A percentile compares a stretch with the other conserved stretches of the same genome.
Conservation (phyloP, 2,888 invertebrate genomes). For the Mystacides longicornis region DNA sequence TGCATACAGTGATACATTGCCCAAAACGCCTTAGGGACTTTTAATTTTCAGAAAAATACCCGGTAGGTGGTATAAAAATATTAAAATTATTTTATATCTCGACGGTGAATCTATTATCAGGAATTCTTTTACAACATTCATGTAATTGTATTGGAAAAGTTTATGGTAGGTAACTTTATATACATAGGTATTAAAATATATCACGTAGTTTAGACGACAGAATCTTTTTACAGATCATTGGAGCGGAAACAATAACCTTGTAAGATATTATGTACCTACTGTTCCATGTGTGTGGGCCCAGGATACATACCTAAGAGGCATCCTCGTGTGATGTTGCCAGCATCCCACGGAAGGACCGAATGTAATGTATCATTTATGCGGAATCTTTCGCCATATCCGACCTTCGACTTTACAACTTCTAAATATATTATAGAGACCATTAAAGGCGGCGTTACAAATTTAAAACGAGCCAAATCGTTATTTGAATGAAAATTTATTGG, state of each 20-base stretch:
- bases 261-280: neutral
- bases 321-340: neutral
- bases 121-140: too few relatives aligned
- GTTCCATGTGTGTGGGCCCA: neutral
- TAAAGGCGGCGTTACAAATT: too few relatives aligned
- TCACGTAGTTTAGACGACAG: constrained; percentile 22
- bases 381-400: neutral
- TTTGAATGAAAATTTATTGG: too few relatives aligned
- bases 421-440: too few relatives aligned
- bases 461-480: too few relatives aligned
- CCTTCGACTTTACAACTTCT: neutral
- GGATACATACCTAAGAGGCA: neutral
- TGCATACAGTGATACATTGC: too few relatives aligned
- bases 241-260: constrained; percentile 23
- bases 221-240: constrained; percentile 22
- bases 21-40: too few relatives aligned
- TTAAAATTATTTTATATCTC: too few relatives aligned
- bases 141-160: constrained; percentile 22
- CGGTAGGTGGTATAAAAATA: too few relatives aligned
- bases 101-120: too few relatives aligned
- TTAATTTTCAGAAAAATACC: too few relatives aligned
- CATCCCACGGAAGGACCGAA: neutral
- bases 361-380: neutral
- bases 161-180: constrained; percentile 11
- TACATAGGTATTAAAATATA: constrained; percentile 24